Conservation (phyloP, 2,888 invertebrate genomes). For the Vanessa cardui region DNA sequence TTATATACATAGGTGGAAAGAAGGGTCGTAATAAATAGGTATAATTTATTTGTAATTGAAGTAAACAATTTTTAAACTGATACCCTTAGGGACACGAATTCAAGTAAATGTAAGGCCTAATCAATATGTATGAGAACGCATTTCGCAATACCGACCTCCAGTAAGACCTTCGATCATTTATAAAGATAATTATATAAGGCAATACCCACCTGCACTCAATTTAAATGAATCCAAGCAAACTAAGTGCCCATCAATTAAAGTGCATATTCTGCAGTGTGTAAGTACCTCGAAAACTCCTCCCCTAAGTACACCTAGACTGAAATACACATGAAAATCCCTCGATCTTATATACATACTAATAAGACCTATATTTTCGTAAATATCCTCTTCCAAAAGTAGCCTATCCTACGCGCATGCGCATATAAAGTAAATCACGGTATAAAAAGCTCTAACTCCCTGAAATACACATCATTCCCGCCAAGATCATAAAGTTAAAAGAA, state of each 20-base stretch:
- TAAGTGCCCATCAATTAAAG: conserved; percentile 56
- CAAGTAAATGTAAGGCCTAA: background rate
- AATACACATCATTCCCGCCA: conserved; percentile 63
- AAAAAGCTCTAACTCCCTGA: conserved; percentile 54
- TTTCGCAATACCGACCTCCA: conserved; percentile 23
- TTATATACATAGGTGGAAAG: too few species aligned
- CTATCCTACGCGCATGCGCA: conserved; percentile 60
- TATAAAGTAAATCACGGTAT: conserved; percentile 48
- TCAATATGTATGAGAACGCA: conserved; percentile 3
- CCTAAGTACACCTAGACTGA: conserved; percentile 20
- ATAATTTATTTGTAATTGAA: background rate
- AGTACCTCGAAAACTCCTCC: conserved; percentile 53
- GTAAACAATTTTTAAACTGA: background rate
- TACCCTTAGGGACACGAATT: background rate
- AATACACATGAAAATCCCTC: background rate
- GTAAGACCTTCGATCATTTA: conserved; percentile 27
- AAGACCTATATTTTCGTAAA: conserved; percentile 13
- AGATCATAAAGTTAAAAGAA: conserved; percentile 44
- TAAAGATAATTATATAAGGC: conserved; percentile 29
- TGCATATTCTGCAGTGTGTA: conserved; percentile 51
- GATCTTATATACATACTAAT: conserved; percentile 11
- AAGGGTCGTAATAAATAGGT: too few species aligned
- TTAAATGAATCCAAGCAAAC: conserved; percentile 47
- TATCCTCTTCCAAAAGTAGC: background rate
- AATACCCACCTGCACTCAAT: conserved; percentile 34